Conservation (phyloP, 2,888 invertebrate genomes). For the Papilio protenor region DNA sequence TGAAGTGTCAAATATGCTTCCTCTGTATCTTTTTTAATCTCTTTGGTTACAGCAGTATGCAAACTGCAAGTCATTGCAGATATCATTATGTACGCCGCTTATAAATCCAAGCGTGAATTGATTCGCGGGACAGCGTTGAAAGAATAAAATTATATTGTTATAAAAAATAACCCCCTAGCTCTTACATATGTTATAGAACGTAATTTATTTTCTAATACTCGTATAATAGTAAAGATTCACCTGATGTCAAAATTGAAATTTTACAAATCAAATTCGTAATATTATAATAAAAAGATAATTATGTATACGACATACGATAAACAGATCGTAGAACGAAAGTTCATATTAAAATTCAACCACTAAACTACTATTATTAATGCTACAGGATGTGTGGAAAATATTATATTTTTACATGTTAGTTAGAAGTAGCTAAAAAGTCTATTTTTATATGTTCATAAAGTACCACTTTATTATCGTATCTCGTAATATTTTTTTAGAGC, state of each 20-base stretch:
- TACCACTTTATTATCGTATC: not conserved
- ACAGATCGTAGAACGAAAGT: too few relatives aligned
- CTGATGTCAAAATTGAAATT: too few relatives aligned
- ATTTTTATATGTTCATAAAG: too few relatives aligned
- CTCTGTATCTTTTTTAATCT: too few relatives aligned
- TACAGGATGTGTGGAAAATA: too few relatives aligned
- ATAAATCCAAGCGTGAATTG: constrained; percentile 59
- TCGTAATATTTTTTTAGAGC: not conserved
- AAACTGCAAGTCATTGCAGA: constrained; percentile 56
- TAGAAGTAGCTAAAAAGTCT: too few relatives aligned
- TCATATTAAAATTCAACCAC: too few relatives aligned
- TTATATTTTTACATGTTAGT: too few relatives aligned
- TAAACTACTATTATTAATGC: too few relatives aligned
- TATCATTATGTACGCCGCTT: constrained; percentile 54
- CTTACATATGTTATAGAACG: not conserved
- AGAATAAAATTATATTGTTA: constrained; percentile 54
- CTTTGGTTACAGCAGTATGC: constrained; percentile 20
- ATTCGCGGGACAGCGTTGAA: constrained; percentile 62
- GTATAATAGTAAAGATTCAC: not conserved
- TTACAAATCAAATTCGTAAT: not conserved
- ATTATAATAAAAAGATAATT: not conserved
- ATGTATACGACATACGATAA: too few relatives aligned
- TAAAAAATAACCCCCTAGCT: constrained; percentile 37
- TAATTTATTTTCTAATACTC: not conserved
- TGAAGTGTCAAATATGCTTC: too few relatives aligned